Evolutionary conservation across 2,888 invertebrate species (phyloP).

Genomic region (Acleris literana): DNA sequence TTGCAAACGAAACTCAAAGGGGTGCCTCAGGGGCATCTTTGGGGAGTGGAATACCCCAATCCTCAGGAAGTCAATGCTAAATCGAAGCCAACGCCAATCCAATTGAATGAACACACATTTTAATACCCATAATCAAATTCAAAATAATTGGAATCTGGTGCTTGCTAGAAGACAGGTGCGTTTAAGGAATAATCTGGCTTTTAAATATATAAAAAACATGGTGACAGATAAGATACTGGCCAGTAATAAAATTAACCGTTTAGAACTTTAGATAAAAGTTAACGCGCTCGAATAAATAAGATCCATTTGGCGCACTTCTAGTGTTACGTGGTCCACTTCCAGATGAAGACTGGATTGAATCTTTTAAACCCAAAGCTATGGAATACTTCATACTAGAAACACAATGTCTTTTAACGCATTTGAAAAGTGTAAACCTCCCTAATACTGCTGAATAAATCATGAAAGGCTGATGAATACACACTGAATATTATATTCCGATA

Average conservation of each 20-base stretch:
- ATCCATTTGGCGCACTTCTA: not conserved
- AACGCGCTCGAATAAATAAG: too few species aligned
- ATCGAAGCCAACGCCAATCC: constrained; percentile 74
- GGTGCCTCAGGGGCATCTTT: not conserved
- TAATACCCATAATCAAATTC: constrained; percentile 65
- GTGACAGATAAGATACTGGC: too few species aligned
- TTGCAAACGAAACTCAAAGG: constrained; percentile 7
- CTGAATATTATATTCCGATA: constrained; percentile 28
- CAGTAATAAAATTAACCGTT: too few species aligned
- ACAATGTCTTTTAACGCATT: constrained; percentile 1
- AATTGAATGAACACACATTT: constrained; percentile 68
- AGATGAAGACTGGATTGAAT: not conserved
- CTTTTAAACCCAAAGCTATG: not conserved
- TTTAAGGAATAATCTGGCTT: too few species aligned
- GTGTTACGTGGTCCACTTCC: not conserved
- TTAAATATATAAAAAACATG: too few species aligned
- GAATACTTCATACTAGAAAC: not conserved
- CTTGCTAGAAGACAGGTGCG: too few species aligned
- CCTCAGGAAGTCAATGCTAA: constrained; percentile 77
- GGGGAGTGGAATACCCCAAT: constrained; percentile 48
- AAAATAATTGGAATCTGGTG: constrained; percentile 11
- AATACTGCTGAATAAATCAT: constrained; percentile 27
- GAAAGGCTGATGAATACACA: constrained; percentile 29
- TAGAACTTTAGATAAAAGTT: too few species aligned
- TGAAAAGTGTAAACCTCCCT: constrained; percentile 11